A percentile compares a stretch with the other conserved stretches of the same genome.
phyloP scores from a whole-genome alignment of 23 tunicate genomes.

The Halocynthia roretzi region DNA sequence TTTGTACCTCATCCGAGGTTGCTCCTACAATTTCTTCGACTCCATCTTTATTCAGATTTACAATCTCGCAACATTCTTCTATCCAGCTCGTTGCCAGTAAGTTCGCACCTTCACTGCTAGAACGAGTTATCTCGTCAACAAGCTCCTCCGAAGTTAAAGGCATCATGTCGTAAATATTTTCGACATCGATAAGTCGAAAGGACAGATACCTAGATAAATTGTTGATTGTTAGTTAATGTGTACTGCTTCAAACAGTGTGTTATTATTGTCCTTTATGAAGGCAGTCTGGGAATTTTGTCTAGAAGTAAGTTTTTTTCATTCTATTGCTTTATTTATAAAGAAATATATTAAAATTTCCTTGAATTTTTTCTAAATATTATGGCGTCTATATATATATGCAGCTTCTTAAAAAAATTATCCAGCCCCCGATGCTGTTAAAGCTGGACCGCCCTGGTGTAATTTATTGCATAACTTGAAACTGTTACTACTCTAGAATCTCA shows the following conservation, averaged over 20 bases:
- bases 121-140: slow-evolving; percentile 30
- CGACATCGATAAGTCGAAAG: slow-evolving; percentile 62
- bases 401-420: too few species aligned
- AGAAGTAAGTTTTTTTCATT: too few species aligned
- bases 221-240: background rate
- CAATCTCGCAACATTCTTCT: slow-evolving; percentile 63
- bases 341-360: background rate
- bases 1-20: slow-evolving; percentile 33
- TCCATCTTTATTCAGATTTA: slow-evolving; percentile 32
- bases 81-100: slow-evolving; percentile 37
- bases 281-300: too few species aligned
- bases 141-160: slow-evolving; percentile 67
- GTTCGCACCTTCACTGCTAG: slow-evolving; percentile 25
- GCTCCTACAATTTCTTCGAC: slow-evolving; percentile 35
- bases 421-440: too few species aligned
- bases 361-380: background rate
- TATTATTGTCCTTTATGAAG: too few species aligned
- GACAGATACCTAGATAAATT: slow-evolving; percentile 20
- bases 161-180: slow-evolving; percentile 49
- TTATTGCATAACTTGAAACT: too few species aligned
- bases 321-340: background rate
- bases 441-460: too few species aligned
- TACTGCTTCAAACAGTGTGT: too few species aligned
- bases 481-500: background rate
- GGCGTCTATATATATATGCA: background rate